These are phyloP conservation scores for Enteromius trimaculatus DNA, from an alignment of 2,797 vertebrate species.

Conservation along the genomic window DNA sequence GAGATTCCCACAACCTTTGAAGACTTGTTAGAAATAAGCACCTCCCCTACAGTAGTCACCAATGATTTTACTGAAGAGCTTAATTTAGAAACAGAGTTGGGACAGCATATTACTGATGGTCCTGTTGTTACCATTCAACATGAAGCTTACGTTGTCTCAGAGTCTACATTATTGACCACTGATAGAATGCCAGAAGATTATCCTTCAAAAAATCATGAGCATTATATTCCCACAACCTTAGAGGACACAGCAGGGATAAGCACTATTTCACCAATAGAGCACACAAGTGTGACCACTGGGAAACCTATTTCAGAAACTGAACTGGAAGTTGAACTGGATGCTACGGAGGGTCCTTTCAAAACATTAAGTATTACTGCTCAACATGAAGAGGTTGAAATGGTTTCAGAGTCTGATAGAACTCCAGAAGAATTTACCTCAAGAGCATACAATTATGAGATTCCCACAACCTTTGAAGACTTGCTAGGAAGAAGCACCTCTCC, in stretches of 20 bases:
- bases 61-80: constrained; percentile 24
- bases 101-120: background rate
- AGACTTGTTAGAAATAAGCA: constrained; percentile 6
- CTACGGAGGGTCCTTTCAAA: background rate
- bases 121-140: background rate
- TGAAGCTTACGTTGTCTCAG: background rate
- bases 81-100: constrained; percentile 2
- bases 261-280: background rate
- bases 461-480: background rate
- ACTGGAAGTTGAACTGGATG: background rate
- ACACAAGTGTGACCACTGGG: background rate
- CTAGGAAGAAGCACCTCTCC: constrained; percentile 19
- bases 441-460: background rate
- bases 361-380: background rate
- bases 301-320: constrained; percentile 22
- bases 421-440: background rate
- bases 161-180: background rate
- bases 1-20: background rate
- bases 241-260: constrained; percentile 2
- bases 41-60: background rate
- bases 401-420: constrained; percentile 21
- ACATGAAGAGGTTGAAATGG: background rate
- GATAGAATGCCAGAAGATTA: background rate
- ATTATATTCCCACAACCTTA: constrained; percentile 12
- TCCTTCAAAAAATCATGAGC: background rate